Base-by-base conservation (phyloP, 2,797 vertebrate genomes). In the Lycodopsis pacificus region DNA sequence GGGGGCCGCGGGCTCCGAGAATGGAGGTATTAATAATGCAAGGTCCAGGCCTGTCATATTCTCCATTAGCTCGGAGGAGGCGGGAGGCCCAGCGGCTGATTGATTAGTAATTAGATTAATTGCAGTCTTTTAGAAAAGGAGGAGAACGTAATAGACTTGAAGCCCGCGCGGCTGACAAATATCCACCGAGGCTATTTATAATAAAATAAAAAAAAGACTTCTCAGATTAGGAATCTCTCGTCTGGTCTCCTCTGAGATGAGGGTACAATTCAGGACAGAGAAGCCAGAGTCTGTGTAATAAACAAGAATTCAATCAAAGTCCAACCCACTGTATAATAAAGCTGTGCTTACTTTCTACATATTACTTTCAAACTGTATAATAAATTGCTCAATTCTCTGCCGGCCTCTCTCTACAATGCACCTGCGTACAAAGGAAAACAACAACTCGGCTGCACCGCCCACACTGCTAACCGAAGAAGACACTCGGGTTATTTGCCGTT, bases 101-200 rank as follows among this genome's bases (percentile, higher is more conserved):
- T 93, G 94, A 96, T 96, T 90, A 91, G 91, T 95, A 94, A 95
- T 95, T 95, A 93, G 93, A 96, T 95, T 95, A 95, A 95, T 94
- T 93, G 89, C 84, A 11, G 68, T 84, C 83, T 91, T 92, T 93
- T 80, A 77, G 80, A 84, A 64, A 40, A 86, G 58, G 68, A 78
- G 85, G 77, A 77, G 84, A 88, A 86, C 79, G 85, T 89, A 94
- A 93, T 85, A 67, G 85, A 92, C 79, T 86, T 4, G 42, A 73
- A 67, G 58, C 65, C 53, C 7, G 65, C 53, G 9, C 11, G 30
- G 20, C 73, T 66, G 64, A 75, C 80, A 83, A 88, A 72, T 30
- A 66, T 79, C 54, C 75, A 61, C 59, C 0, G 44, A 70, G 62
- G 34, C 12, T 17, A 44, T 71, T 67, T 12, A 34, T 20, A 22